Evolutionary conservation across 2,797 vertebrate genomes (phyloP).

Genomic region (Chloroceryle inda): DNA sequence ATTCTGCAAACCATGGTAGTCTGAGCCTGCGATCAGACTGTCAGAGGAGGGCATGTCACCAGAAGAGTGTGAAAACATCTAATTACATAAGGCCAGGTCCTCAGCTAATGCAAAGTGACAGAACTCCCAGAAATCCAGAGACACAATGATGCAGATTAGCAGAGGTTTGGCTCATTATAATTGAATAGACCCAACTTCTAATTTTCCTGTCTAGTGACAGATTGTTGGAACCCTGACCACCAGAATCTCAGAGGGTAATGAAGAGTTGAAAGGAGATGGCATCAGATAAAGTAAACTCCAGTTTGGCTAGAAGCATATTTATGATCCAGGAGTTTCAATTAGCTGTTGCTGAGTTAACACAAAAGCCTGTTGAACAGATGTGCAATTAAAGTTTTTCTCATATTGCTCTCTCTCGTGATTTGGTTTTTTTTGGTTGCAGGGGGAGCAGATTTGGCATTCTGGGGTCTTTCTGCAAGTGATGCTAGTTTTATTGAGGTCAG

Average conservation of each 20-base stretch:
- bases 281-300: slow-evolving; percentile 41
- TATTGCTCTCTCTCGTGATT: neutral
- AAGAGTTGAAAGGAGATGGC: slow-evolving; percentile 15
- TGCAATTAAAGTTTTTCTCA: slow-evolving; percentile 6
- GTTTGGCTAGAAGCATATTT: slow-evolving; percentile 22
- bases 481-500: slow-evolving; percentile 1
- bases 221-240: slow-evolving; percentile 38
- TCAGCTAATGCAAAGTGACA: slow-evolving; percentile 51
- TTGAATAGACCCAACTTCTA: neutral
- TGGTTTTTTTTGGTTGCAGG: neutral
- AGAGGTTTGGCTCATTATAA: slow-evolving; percentile 21
- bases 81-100: slow-evolving; percentile 33
- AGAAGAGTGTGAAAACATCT: slow-evolving; percentile 45
- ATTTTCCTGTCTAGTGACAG: slow-evolving; percentile 40
- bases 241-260: neutral
- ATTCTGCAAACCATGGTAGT: neutral
- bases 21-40: neutral
- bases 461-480: neutral
- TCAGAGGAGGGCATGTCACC: neutral
- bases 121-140: slow-evolving; percentile 39
- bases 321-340: slow-evolving; percentile 42
- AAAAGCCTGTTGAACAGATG: slow-evolving; percentile 46
- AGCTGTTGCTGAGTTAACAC: slow-evolving; percentile 35
- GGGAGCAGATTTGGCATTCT: neutral
- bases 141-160: neutral